Percentiles rank a stretch among this genome's conserved stretches.
Conservation (phyloP, 2,113 vertebrate genomes). For the Chascanopsetta lugubris region DNA sequence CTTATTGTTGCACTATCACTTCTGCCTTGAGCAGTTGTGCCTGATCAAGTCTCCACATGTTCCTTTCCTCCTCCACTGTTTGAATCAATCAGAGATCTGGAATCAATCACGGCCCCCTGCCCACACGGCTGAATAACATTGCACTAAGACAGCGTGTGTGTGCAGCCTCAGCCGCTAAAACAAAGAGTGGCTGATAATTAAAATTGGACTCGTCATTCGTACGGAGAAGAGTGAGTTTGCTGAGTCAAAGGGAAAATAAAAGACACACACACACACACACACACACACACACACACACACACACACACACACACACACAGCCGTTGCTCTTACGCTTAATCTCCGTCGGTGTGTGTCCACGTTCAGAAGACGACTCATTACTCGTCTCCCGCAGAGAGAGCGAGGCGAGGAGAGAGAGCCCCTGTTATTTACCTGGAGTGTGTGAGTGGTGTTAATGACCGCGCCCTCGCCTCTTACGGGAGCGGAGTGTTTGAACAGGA, state of each 20-base stretch:
- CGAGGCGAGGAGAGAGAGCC: neutral
- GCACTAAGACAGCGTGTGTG: neutral
- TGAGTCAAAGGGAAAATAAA: neutral
- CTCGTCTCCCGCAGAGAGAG: slow-evolving; percentile 15
- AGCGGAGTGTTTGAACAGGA: slow-evolving; percentile 47
- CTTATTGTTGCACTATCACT: too few species aligned
- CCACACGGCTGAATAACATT: neutral
- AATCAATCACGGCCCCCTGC: neutral
- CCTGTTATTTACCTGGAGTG: slow-evolving; percentile 23
- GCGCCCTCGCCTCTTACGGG: slow-evolving; percentile 17
- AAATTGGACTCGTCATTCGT: slow-evolving; percentile 9
- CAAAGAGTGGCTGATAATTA: neutral
- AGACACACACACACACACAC: too few species aligned
- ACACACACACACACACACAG: slow-evolving; percentile 25
- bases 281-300: too few species aligned
- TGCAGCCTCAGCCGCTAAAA: neutral
- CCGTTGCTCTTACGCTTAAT: slow-evolving; percentile 22
- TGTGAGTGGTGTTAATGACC: slow-evolving; percentile 45
- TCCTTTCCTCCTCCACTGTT: neutral
- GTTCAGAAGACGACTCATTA: slow-evolving; percentile 5
- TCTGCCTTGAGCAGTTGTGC: neutral
- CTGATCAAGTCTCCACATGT: neutral
- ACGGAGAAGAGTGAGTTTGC: slow-evolving; percentile 1
- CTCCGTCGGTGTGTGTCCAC: slow-evolving; percentile 9
- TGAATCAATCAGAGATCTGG: neutral